Base-by-base conservation (phyloP, 2,113 vertebrate genomes). In the Perccottus glenii region DNA sequence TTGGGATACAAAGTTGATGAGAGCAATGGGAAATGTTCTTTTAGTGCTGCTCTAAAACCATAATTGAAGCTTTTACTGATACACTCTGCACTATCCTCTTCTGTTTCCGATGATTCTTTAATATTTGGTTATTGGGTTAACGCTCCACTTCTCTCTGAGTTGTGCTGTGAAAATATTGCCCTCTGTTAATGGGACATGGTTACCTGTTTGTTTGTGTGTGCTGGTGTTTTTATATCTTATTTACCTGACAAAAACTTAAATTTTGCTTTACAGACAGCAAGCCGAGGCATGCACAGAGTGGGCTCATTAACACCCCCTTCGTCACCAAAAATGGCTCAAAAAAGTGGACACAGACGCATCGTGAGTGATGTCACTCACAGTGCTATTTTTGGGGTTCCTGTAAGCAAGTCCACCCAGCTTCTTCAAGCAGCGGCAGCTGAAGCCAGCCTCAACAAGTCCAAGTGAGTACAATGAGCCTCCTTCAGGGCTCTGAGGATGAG, bases 301-400 rank as follows among this genome's bases (percentile, higher is more conserved):
- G 94, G 95, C 72, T 96, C 96, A n/a, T 91, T 98, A 70, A 99
- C 98, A 0, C 98, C 98, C 0, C 98, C 97, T 0, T 98, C 96
- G 0, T 99, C 98, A 5, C 98, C 97, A 43, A 99, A 98, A 92
- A 93, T 93, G 0, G 94, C 95, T 16, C 91, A 96, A 7, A 95
- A 96, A 3, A 94, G 94, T 0, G 96, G 98, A 11, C 98, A 99
- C 88, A 85, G 98, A 70, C 92, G 98, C 72, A 99, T 99, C 78
- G 92, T 99, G 74, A 99, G 97, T 8, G 98, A 99, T 0, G 96
- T 99, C 78, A 99, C 98, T 11, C 97, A 98, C 91, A 99, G 98
- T 3, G 92, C 97, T 0, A 94, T 99, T 32, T 99, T 98, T 4
- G 98, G 97, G 3, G 96, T 99, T 49, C 96, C 98, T 9, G 94